Percentiles rank a stretch among this genome's conserved stretches.
Conservation (phyloP, 2,888 invertebrate genomes). For the Luperina nickerlii region DNA sequence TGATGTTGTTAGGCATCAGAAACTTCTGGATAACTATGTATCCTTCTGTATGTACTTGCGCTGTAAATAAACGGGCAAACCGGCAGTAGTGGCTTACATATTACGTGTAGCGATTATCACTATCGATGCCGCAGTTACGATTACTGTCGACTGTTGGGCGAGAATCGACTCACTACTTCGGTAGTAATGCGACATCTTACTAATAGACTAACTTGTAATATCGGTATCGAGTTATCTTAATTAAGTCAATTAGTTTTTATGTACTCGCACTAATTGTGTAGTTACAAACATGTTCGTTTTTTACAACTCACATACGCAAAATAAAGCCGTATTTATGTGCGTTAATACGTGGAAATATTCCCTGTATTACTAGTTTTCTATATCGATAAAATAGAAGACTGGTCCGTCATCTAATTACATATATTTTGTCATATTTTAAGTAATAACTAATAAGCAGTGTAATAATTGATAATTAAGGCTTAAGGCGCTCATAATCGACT, state of each 20-base stretch:
- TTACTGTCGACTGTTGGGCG: constrained; percentile 45
- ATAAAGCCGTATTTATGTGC: constrained; percentile 49
- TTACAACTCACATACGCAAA: constrained; percentile 41
- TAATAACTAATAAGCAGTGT: constrained; percentile 17
- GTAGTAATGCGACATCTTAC: constrained; percentile 62
- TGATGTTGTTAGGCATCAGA: constrained; percentile 13
- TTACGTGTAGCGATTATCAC: constrained; percentile 55
- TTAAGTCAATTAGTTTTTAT: constrained; percentile 65
- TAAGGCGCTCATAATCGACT: constrained; percentile 38
- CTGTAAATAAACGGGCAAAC: constrained; percentile 39
- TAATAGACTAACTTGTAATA: constrained; percentile 59
- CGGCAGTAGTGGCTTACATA: constrained; percentile 38
- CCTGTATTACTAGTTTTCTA: constrained; percentile 36
- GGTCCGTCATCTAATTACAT: constrained; percentile 26
- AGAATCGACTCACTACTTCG: constrained; percentile 57
- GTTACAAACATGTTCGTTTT: constrained; percentile 53
- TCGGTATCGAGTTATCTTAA: constrained; percentile 62
- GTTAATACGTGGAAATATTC: constrained; percentile 38
- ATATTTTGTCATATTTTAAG: constrained; percentile 23
- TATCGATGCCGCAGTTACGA: constrained; percentile 48
- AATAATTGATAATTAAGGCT: constrained; percentile 29
- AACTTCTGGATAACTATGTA: constrained; percentile 22
- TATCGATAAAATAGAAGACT: constrained; percentile 26
- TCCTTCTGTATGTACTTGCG: constrained; percentile 16
- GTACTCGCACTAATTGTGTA: constrained; percentile 51